Percentiles rank a stretch among this genome's conserved stretches.
These are phyloP conservation scores for Lepidocyrtoides sp. DNA, from an alignment of 2,888 invertebrate genomes.

Conservation along the genomic window DNA sequence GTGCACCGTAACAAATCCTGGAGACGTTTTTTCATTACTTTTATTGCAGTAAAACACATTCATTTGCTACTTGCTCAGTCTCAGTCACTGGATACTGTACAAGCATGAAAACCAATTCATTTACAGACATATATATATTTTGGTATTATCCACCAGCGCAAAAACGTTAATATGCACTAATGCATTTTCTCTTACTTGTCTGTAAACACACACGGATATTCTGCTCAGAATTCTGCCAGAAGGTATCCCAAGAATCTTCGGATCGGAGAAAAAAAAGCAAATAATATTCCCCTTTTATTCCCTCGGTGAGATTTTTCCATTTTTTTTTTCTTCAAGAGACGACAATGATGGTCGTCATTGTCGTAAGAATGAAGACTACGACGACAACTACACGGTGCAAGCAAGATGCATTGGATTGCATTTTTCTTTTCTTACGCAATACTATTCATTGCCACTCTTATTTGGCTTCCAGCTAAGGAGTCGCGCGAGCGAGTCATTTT, in stretches of 20 bases:
- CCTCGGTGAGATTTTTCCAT: not conserved
- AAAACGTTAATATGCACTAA: conserved; percentile 64
- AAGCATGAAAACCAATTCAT: conserved; percentile 50
- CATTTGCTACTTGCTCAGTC: conserved; percentile 33
- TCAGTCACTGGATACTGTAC: conserved; percentile 1
- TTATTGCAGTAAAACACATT: conserved; percentile 48
- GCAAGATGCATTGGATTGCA: conserved; percentile 56
- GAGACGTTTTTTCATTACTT: conserved; percentile 70
- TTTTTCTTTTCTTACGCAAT: conserved; percentile 12
- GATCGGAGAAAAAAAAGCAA: not conserved
- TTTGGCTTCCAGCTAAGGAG: conserved; percentile 46
- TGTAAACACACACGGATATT: not conserved
- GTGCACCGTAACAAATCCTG: conserved; percentile 72
- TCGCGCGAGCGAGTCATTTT: conserved; percentile 61
- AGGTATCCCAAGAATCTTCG: conserved; percentile 52
- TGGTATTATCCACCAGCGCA: too few species aligned
- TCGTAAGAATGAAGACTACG: conserved; percentile 36
- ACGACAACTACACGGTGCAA: conserved; percentile 30
- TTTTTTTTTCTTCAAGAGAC: not conserved
- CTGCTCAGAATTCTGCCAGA: not conserved
- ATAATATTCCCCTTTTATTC: conserved; percentile 36
- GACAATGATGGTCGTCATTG: conserved; percentile 35
- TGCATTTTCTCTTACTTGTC: not conserved
- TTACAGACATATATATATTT: not conserved
- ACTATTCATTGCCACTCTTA: conserved; percentile 44